These are phyloP conservation scores for Schizopygopsis pylzovi DNA, from an alignment of 2,797 vertebrate species.

Conservation along the genomic window DNA sequence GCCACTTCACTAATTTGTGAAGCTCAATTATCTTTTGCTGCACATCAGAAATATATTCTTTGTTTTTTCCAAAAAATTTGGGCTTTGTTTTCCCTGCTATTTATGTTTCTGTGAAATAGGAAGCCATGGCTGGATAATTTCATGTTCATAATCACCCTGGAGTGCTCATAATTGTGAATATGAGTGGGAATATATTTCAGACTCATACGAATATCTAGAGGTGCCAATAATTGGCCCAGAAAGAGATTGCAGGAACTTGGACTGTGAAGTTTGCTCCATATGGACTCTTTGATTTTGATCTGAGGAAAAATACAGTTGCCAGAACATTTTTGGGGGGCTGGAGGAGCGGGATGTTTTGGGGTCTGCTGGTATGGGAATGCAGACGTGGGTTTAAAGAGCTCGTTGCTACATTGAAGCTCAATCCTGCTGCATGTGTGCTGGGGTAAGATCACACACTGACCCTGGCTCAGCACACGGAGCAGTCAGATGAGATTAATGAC, in stretches of 20 bases:
- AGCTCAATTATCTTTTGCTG: no score
- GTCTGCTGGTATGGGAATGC: slow-evolving; percentile 51
- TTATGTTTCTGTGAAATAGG: no score
- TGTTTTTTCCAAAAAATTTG: no score
- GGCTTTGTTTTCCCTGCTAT: no score
- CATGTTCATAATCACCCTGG: no score
- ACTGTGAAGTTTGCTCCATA: slow-evolving; percentile 57
- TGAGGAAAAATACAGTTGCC: slow-evolving; percentile 49
- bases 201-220: no score
- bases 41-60: no score
- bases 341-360: slow-evolving; percentile 36
- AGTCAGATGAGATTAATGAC: slow-evolving; percentile 72
- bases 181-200: no score
- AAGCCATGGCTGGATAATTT: no score
- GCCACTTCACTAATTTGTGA: no score
- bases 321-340: slow-evolving; percentile 55
- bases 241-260: slow-evolving; percentile 55
- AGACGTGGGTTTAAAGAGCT: slow-evolving; percentile 40
- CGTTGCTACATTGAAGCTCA: slow-evolving; percentile 43
- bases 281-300: slow-evolving; percentile 53
- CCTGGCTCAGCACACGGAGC: slow-evolving; percentile 54
- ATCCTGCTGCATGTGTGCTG: slow-evolving; percentile 53
- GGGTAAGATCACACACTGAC: slow-evolving; percentile 57
- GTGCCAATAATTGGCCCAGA: slow-evolving; percentile 24
- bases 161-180: no score